phyloP scores from a whole-genome alignment of 2,797 vertebrate species.

The Urophycis tenuis region DNA sequence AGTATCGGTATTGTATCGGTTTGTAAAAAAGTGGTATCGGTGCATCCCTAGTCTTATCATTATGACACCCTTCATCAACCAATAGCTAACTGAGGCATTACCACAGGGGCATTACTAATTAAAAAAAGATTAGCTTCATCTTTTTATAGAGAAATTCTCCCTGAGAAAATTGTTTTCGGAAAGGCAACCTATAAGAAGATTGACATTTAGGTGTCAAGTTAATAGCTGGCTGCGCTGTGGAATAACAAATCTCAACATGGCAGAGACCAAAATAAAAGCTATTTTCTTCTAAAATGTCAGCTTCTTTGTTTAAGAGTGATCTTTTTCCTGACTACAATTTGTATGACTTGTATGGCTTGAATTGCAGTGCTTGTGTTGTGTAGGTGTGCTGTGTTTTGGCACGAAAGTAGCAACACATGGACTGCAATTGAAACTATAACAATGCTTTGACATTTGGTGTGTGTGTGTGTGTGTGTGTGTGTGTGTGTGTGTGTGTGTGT shows the following conservation, averaged over 20 bases:
- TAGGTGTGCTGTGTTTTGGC: not conserved
- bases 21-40: too few relatives aligned
- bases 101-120: not conserved
- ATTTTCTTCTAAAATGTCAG: not conserved
- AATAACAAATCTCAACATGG: not conserved
- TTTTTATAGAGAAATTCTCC: too few relatives aligned
- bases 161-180: not conserved
- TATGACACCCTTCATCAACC: not conserved
- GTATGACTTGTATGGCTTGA: not conserved
- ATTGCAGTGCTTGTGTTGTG: not conserved
- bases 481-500: slow-evolving; percentile 2
- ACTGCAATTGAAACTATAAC: too few relatives aligned
- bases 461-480: slow-evolving; percentile 2
- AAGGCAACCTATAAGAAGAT: not conserved
- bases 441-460: not conserved
- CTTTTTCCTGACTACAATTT: not conserved
- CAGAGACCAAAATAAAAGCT: not conserved
- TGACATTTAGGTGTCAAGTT: not conserved
- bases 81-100: not conserved
- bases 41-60: not conserved
- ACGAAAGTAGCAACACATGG: not conserved
- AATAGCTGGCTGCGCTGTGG: not conserved
- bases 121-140: not conserved
- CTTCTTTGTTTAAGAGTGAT: not conserved
- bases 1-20: too few relatives aligned